phyloP scores from a whole-genome alignment of 2,797 vertebrate species.

The Siniperca scherzeri region DNA sequence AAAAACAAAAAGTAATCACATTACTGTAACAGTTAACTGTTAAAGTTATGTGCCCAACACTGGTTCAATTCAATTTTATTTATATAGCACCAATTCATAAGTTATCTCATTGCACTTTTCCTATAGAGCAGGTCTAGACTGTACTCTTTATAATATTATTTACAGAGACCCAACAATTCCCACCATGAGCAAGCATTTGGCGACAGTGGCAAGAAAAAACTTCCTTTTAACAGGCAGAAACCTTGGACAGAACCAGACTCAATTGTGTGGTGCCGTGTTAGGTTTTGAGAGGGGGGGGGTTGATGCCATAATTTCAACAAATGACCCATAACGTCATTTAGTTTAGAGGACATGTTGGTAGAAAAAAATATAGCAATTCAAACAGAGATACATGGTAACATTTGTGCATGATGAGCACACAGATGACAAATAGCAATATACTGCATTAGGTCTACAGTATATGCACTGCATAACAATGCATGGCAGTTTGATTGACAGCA shows the following conservation, averaged over 20 bases:
- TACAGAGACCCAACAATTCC: too few species aligned
- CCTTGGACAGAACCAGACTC: too few species aligned
- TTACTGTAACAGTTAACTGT: neutral
- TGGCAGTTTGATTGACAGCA: constrained; percentile 40
- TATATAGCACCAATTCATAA: too few species aligned
- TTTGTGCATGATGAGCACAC: neutral
- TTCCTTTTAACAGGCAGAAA: too few species aligned
- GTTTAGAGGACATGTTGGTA: neutral
- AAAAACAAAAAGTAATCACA: neutral
- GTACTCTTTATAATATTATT: too few species aligned
- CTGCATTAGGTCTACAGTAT: neutral
- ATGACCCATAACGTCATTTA: neutral
- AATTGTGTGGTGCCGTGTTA: too few species aligned
- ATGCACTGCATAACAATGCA: neutral
- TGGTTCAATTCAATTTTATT: too few species aligned
- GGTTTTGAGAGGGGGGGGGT: too few species aligned
- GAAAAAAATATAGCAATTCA: neutral
- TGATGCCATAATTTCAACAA: neutral
- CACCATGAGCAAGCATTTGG: too few species aligned
- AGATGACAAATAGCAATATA: neutral
- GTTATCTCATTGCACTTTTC: too few species aligned
- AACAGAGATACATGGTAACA: neutral
- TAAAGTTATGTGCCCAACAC: neutral
- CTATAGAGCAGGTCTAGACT: too few species aligned
- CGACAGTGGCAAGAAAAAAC: too few species aligned